A percentile compares a stretch with the other conserved stretches of the same genome.
phyloP scores from a whole-genome alignment of 2,888 invertebrate species.

The Apamea crenata region DNA sequence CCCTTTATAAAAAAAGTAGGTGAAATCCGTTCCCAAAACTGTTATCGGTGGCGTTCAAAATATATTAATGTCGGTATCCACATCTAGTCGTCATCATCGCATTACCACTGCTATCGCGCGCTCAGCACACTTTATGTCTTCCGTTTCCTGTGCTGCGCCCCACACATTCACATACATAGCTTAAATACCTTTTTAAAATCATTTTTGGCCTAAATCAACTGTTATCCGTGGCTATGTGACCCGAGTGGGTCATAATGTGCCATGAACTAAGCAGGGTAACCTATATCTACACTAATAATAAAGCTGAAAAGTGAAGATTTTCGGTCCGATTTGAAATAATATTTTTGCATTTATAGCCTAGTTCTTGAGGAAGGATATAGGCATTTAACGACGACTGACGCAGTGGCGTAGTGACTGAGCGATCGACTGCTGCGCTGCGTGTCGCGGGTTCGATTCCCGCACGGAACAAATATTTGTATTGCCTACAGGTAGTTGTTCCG shows the following conservation, averaged over 20 bases:
- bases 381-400: too few species aligned
- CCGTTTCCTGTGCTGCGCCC: slow-evolving; percentile 60
- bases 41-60: slow-evolving; percentile 61
- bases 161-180: slow-evolving; percentile 59
- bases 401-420: too few species aligned
- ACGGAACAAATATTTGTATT: too few species aligned
- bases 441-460: too few species aligned
- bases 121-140: slow-evolving; percentile 66
- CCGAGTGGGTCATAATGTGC: slow-evolving; percentile 26
- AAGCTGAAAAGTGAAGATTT: too few species aligned
- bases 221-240: slow-evolving; percentile 44
- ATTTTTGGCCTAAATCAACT: slow-evolving; percentile 64
- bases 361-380: too few species aligned
- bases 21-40: slow-evolving; percentile 39
- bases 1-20: slow-evolving; percentile 18
- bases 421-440: too few species aligned
- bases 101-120: slow-evolving; percentile 65
- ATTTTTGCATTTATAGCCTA: too few species aligned
- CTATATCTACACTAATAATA: not conserved
- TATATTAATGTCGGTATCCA: slow-evolving; percentile 63
- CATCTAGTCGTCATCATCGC: slow-evolving; percentile 69
- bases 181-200: slow-evolving; percentile 69
- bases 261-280: slow-evolving; percentile 17
- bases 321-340: not conserved
- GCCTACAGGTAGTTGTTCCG: too few species aligned